Evolutionary conservation across 1,140 invertebrate genomes (phyloP), one percentile per base, ranked within the genome.

Genomic region (Anastrepha ludens): DNA sequence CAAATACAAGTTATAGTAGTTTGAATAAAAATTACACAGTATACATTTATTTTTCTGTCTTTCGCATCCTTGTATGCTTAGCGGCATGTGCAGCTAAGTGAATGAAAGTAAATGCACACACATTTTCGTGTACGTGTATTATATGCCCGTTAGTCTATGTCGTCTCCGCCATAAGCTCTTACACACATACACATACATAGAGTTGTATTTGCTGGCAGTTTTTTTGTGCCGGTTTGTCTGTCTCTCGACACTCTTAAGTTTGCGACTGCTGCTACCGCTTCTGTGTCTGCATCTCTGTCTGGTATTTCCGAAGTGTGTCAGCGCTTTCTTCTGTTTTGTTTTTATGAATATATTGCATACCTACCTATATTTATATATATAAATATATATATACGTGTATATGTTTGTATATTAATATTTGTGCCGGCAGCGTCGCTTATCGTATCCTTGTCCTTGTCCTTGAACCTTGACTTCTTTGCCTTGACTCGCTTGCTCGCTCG

Each of bases 241-340:
- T 81, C 74, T 81, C 74, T 58, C 47, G 20, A 81, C 74, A 81
- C 74, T 81, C 74, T 81, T 81, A 81, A 81, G 74, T 81, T 81
- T 81, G 74, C 74, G 1, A n/a, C 41, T 20, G 74, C 70, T n/a
- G 44, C 74, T 20, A 41, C 20, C 39, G 70, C 41, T 13, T 78
- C 3, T 47, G 50, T 50, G 47, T 81, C 74, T 58, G 47, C 17
- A 29, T 1, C 64, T 15, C 47, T 81, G 74, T 17, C 74, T 81
- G 74, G 13, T 29, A 55, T 55, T 81, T 55, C 74, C 47, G 47
- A 55, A 81, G 74, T 81, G 47, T 81, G 74, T 81, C 74, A 81
- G 74, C 74, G 50, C 47, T 81, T 81, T 50, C 74, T 81, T 81
- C 3, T 81, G 74, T 9, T 81, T 81, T 81, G 44, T 81, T 81